Evolutionary conservation across 2,888 invertebrate species (phyloP), one percentile per base, ranked within the genome.

Genomic region (Lapara coniferarum): DNA sequence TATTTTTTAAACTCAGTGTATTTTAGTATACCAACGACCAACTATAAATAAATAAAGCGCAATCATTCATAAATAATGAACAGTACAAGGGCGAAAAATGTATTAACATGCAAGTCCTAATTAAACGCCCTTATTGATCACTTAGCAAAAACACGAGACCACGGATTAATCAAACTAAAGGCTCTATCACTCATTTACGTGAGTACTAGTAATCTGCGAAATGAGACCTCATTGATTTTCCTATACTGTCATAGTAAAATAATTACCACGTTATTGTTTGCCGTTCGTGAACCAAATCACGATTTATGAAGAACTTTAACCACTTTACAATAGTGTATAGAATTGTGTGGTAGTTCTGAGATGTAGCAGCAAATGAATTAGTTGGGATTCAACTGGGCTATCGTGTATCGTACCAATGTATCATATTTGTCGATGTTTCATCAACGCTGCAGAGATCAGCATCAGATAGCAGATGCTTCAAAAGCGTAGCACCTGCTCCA

Each of bases 351-450:
- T 57, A n/a, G 25, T 19, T 37, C 16, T 66, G 69, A 25, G 68
- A 25, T 69, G 71, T 56, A 53, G 37, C 49, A 69, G 74, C 53
- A 75, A 75, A 75, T 73, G 73, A 79, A 81, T 82, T 56, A 51
- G 81, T 82, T 78, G 74, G 44, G 82, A 81, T 85, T 78, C 79
- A 81, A 77, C 74, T 79, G 75, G 77, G 79, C 81, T 89, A 91
- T 92, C 91, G 81, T 71, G 70, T 82, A 90, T 91, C 91, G 84
- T 80, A 82, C 84, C 90, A 82, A 92, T 93, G 85, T 91, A 92
- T 93, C 92, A 93, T 91, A 90, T 91, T 91, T 90, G 91, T 88
- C 82, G 86, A 86, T 81, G 88, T 90, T 90, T 90, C 91, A 90
- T 91, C 89, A 89, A 83, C 84, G 77, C 77, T 78, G 75, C 77